Evolutionary conservation across 92 coral and sea anemone genomes (phyloP).

Genomic region (Micromussa lordhowensis): DNA sequence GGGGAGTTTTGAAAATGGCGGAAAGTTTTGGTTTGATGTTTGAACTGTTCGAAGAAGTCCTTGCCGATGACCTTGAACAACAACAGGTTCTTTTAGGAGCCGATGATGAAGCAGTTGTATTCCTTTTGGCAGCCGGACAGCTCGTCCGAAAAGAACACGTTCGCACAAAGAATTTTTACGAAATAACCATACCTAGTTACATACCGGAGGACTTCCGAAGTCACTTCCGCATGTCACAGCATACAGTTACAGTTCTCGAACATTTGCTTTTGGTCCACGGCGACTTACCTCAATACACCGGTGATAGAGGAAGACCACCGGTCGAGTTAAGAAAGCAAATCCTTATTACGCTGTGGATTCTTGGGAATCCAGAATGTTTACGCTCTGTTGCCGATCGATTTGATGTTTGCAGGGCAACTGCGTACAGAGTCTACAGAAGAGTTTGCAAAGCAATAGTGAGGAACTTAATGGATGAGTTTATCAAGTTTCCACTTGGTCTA

Average conservation of each 20-base stretch:
- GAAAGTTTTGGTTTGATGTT: conserved; percentile 20
- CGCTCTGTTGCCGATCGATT: conserved; percentile 64
- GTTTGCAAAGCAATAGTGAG: conserved; percentile 43
- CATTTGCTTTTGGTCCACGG: conserved; percentile 3
- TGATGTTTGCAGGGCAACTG: conserved; percentile 31
- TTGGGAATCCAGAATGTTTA: conserved; percentile 58
- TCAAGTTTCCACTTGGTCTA: conserved; percentile 49
- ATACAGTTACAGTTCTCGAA: conserved; percentile 12
- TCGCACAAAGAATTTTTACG: neutral
- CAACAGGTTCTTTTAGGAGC: conserved; percentile 20
- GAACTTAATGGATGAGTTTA: conserved; percentile 31
- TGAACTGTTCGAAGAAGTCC: conserved; percentile 20
- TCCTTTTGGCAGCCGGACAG: neutral
- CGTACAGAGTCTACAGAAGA: conserved; percentile 35
- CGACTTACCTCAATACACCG: neutral
- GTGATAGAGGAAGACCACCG: conserved; percentile 41
- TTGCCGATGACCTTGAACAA: conserved; percentile 1
- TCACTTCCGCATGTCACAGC: conserved; percentile 28
- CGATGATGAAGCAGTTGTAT: conserved; percentile 12
- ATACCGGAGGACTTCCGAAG: conserved; percentile 5
- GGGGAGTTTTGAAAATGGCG: conserved; percentile 27
- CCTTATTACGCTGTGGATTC: conserved; percentile 46
- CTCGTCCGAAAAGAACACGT: neutral
- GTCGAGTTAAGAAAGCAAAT: conserved; percentile 42
- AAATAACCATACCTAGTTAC: conserved; percentile 19